A percentile compares a stretch with the other conserved stretches of the same genome.
Conservation (phyloP, 2,888 invertebrate species). For the Pachycephus smyrnensis region DNA sequence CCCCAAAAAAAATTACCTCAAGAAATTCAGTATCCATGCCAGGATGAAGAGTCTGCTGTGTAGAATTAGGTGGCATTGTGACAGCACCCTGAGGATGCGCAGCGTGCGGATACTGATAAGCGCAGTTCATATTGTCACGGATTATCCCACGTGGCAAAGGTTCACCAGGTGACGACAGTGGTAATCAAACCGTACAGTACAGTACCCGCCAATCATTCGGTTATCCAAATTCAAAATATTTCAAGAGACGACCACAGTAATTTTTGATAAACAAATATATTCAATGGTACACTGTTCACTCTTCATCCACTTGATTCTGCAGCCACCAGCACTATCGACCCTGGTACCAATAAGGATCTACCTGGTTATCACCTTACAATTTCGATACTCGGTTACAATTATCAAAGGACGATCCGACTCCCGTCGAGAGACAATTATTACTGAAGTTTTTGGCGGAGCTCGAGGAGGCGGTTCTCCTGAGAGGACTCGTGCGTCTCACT, state of each 20-base stretch:
- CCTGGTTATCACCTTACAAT: not conserved
- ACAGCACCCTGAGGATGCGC: constrained; percentile 60
- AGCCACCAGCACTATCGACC: not conserved
- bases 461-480: constrained; percentile 59
- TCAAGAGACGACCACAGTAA: not conserved
- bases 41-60: constrained; percentile 53
- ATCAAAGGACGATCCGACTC: constrained; percentile 48
- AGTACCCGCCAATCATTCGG: not conserved
- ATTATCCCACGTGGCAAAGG: not conserved
- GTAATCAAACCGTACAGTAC: not conserved
- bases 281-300: not conserved
- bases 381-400: constrained; percentile 8
- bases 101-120: constrained; percentile 62
- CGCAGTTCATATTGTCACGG: constrained; percentile 57
- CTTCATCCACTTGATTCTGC: not conserved
- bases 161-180: not conserved
- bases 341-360: not conserved
- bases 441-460: constrained; percentile 64
- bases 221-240: not conserved
- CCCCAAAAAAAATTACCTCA: constrained; percentile 51
- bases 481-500: constrained; percentile 24
- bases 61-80: constrained; percentile 51
- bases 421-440: constrained; percentile 66
- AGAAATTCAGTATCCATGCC: constrained; percentile 57
- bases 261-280: not conserved